Evolutionary conservation across 2,113 vertebrate species (phyloP).

Genomic region (Tangachromis dhanisi): DNA sequence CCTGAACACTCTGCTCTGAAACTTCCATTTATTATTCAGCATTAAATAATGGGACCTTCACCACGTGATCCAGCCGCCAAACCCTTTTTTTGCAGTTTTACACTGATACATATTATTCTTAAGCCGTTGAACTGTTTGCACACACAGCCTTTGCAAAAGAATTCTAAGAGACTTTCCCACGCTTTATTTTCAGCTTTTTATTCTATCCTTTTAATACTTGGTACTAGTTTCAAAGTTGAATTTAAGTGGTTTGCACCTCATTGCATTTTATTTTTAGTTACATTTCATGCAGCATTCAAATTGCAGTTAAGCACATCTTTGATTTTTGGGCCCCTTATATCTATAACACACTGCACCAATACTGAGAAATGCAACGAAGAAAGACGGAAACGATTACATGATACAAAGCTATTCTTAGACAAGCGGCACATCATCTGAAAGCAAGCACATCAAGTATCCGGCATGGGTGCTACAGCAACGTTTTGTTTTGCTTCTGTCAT

Average conservation of each 20-base stretch:
- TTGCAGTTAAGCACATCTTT: neutral
- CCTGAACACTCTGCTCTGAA: neutral
- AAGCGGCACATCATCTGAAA: neutral
- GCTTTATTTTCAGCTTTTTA: neutral
- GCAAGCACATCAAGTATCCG: neutral
- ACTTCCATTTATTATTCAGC: neutral
- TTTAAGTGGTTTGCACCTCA: neutral
- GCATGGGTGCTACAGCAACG: neutral
- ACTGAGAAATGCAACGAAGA: neutral
- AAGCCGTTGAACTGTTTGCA: neutral
- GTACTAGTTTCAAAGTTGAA: neutral
- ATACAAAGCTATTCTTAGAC: neutral
- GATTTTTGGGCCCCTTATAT: neutral
- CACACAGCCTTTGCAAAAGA: neutral
- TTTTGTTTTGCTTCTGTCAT: neutral
- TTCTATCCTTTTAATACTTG: neutral
- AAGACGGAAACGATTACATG: neutral
- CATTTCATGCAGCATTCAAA: neutral
- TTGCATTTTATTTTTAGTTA: neutral
- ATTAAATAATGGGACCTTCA: neutral
- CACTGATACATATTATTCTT: neutral
- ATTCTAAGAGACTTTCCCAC: fast-evolving
- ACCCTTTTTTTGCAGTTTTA: neutral
- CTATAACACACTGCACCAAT: neutral
- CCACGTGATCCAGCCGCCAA: fast-evolving